Evolutionary conservation across 2,113 vertebrate species (phyloP).

Genomic region (Barbus barbus): DNA sequence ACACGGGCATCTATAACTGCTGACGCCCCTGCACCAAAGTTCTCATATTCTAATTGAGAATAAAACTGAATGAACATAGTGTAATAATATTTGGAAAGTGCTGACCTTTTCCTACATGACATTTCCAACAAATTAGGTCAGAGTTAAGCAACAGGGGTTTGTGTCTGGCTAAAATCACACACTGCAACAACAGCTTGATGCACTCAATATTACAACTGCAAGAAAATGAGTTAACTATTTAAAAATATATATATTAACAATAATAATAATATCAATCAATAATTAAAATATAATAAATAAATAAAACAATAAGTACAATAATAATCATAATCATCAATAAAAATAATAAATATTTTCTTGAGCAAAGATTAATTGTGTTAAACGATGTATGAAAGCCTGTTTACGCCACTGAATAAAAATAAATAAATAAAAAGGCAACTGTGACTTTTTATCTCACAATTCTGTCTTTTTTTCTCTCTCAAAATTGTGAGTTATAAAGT

Average conservation of each 20-base stretch:
- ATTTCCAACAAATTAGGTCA: constrained; percentile 32
- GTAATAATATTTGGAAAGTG: constrained; percentile 14
- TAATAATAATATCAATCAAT: not conserved
- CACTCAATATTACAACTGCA: not conserved
- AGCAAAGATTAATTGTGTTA: no score
- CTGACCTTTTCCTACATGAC: constrained; percentile 16
- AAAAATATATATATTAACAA: not conserved
- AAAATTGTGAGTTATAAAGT: no score
- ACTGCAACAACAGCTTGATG: not conserved
- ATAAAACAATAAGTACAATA: not conserved
- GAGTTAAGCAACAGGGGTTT: not conserved
- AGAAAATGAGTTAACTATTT: not conserved
- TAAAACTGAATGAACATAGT: not conserved
- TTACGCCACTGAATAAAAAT: no score
- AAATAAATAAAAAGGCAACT: no score
- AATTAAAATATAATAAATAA: not conserved
- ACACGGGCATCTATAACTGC: constrained; percentile 17
- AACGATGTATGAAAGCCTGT: no score
- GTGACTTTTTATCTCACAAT: no score
- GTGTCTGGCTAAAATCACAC: not conserved
- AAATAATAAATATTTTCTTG: no score
- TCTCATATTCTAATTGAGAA: constrained; percentile 13
- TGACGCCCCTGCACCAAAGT: not conserved
- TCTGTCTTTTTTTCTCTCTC: no score
- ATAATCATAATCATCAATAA: no score